phyloP scores from a whole-genome alignment of 1,140 invertebrate genomes.

The Dinothrombium tinctorium region DNA sequence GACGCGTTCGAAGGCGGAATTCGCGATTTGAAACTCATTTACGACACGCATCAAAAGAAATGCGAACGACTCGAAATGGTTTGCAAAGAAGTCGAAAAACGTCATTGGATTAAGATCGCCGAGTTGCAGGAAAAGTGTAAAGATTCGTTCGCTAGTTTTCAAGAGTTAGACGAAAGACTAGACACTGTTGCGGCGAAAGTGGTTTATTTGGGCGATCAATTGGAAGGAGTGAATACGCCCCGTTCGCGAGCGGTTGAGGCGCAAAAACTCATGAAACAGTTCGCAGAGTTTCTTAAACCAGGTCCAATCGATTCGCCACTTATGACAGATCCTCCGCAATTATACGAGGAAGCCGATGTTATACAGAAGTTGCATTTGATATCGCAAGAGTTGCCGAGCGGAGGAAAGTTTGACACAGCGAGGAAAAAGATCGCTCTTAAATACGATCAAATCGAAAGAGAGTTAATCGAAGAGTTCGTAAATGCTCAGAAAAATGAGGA shows the following conservation, averaged over 20 bases:
- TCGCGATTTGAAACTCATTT: constrained; percentile 21
- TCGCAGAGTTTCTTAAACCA: constrained; percentile 70
- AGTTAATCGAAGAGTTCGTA: constrained; percentile 83
- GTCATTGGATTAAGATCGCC: constrained; percentile 50
- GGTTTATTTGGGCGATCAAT: constrained; percentile 83
- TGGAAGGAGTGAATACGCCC: constrained; percentile 88
- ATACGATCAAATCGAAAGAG: constrained; percentile 79
- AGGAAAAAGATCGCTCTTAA: constrained; percentile 73
- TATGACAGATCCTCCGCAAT: constrained; percentile 17
- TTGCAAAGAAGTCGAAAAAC: constrained; percentile 61
- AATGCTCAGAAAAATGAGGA: constrained; percentile 56
- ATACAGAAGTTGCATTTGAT: constrained; percentile 92
- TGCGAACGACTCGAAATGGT: constrained; percentile 57
- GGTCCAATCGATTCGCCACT: constrained; percentile 28
- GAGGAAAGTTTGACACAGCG: constrained; percentile 61
- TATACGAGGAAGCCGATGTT: constrained; percentile 90
- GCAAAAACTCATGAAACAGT: constrained; percentile 72
- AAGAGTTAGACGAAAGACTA: constrained; percentile 80
- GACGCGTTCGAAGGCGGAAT: constrained; percentile 79
- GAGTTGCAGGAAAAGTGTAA: constrained; percentile 68
- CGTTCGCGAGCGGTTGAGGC: constrained; percentile 79
- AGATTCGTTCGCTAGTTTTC: constrained; percentile 57
- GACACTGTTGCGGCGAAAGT: constrained; percentile 92
- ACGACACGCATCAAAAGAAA: constrained; percentile 34
- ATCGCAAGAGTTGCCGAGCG: constrained; percentile 67